Base-by-base conservation (phyloP, 2,888 invertebrate species). In the Apotomis turbidana region DNA sequence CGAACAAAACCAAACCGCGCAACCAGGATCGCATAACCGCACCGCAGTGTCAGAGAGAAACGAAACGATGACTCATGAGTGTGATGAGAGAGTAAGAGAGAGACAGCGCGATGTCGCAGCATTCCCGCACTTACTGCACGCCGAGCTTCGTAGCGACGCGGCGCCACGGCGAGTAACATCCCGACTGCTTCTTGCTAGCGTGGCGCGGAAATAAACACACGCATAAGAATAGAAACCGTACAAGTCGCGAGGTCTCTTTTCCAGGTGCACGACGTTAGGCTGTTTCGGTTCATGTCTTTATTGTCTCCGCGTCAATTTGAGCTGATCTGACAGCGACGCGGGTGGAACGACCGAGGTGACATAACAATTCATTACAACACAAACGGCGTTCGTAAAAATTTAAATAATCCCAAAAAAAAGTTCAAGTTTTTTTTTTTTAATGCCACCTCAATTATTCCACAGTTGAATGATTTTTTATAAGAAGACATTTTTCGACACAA, bases 81-180 rank as follows among this genome's bases (percentile, higher is more conserved):
- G 79, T 81, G 80, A 84, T 87, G 87, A 86, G 85, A 87, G 83
- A 85, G 86, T 85, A 81, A 84, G 84, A 87, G 83, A 87, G 83
- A 87, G 87, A 83, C 85, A 85, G 84, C 85, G 85, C 81, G 84
- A 83, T 80, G 79, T 79, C 81, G 77, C 77, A 81, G 79, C 87
- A 86, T 87, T 87, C 87, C 85, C 84, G 84, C 81, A 97, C 97
- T 97, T 97, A 97, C 97, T 97, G 97, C 94, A 98, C 97, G 96
- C 97, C 97, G 90, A 97, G 96, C 94, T 97, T 97, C 94, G 97
- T 97, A 92, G 97, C 97, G 93, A 97, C 97, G 94, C 97, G 96
- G 88, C 97, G 96, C 97, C 97, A 98, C 94, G 97, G 97, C 90
- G 97, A 97, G 95, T 97, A 97, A 95, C 96, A 96, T 90, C 95